Evolutionary conservation across 1,140 invertebrate species (phyloP).

Genomic region (Leptonema lineaticorne): DNA sequence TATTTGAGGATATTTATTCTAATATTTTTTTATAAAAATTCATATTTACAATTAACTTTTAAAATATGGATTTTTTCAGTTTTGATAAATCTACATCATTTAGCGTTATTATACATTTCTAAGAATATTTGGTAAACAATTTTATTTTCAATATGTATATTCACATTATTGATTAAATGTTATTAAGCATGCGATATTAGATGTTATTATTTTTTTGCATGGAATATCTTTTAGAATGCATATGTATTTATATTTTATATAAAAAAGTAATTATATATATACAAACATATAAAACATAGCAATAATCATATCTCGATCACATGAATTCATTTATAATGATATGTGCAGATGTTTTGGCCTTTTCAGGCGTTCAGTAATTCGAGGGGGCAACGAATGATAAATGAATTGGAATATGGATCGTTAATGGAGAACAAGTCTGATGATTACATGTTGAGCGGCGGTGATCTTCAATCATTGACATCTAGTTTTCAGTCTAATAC

Average conservation of each 20-base stretch:
- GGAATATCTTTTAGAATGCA: neutral
- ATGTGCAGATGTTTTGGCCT: constrained; percentile 68
- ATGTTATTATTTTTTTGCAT: too few relatives aligned
- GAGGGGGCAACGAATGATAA: constrained; percentile 46
- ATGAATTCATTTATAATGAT: constrained; percentile 45
- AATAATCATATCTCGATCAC: neutral
- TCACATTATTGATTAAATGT: too few relatives aligned
- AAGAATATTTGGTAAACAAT: too few relatives aligned
- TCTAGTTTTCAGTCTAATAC: neutral
- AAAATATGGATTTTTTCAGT: too few relatives aligned
- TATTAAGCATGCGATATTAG: too few relatives aligned
- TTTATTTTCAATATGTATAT: too few relatives aligned
- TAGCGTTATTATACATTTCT: too few relatives aligned
- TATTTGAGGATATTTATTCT: too few relatives aligned
- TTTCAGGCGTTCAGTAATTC: constrained; percentile 69
- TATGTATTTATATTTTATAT: neutral
- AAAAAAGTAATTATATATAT: neutral
- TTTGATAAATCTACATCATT: too few relatives aligned
- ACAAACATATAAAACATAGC: neutral
- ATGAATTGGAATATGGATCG: constrained; percentile 53
- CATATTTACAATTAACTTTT: too few relatives aligned
- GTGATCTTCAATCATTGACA: constrained; percentile 5
- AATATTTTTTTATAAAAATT: too few relatives aligned
- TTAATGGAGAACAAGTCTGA: constrained; percentile 26
- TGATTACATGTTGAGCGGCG: neutral